Conservation (phyloP, 1,140 invertebrate species). For the Diabrotica undecimpunctata region DNA sequence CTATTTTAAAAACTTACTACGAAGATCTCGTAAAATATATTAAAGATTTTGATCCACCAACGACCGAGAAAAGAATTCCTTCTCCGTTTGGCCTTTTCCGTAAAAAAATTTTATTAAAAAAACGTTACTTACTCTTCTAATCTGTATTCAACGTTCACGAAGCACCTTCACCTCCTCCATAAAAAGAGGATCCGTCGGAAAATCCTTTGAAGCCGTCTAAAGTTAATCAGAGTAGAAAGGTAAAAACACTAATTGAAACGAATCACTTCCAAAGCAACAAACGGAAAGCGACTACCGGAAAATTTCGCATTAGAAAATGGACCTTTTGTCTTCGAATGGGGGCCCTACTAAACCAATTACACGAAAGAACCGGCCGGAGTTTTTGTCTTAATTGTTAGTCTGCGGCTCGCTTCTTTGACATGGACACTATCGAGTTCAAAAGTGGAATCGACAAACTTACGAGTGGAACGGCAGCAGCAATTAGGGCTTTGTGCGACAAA, state of each 20-base stretch:
- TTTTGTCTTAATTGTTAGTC: constrained; percentile 36
- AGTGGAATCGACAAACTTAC: no score
- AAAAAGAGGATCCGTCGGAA: not conserved
- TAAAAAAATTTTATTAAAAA: no score
- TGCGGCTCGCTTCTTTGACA: constrained; percentile 15
- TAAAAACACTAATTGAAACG: constrained; percentile 31
- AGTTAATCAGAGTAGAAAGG: constrained; percentile 23
- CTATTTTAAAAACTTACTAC: no score
- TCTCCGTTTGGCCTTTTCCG: no score
- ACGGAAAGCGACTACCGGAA: constrained; percentile 13
- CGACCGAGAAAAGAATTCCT: no score
- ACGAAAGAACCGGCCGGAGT: constrained; percentile 33
- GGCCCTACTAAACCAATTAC: constrained; percentile 33
- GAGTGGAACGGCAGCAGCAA: no score
- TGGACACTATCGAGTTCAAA: not conserved
- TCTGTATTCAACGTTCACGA: no score
- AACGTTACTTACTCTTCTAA: no score
- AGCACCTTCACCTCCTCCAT: no score
- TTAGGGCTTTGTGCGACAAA: no score
- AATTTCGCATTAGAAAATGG: constrained; percentile 20
- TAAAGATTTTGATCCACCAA: no score
- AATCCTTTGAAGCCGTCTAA: not conserved
- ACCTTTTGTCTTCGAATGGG: not conserved
- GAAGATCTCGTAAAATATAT: no score
- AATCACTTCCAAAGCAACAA: constrained; percentile 22